Conservation (phyloP, 2,888 invertebrate genomes). For the Nematopogon swammerdamellus region DNA sequence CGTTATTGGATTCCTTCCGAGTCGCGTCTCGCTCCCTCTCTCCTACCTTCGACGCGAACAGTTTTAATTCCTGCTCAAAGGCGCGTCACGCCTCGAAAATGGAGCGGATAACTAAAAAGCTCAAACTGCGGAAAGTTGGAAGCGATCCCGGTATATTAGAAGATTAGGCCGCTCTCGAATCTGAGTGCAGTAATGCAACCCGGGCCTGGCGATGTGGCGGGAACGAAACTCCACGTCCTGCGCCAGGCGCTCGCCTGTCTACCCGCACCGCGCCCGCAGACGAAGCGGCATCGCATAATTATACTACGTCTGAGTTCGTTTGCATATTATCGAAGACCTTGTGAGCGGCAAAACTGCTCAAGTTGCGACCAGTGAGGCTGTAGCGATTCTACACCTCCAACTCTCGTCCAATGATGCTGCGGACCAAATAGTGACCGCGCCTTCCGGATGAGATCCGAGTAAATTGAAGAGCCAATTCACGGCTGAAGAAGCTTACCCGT, state of each 20-base stretch:
- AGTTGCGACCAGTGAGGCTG: no score
- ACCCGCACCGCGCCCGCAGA: not conserved
- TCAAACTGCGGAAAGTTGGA: not conserved
- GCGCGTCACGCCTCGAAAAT: no score
- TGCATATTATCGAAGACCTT: not conserved
- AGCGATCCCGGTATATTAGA: not conserved
- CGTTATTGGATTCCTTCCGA: not conserved
- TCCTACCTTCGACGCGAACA: not conserved
- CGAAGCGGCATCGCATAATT: not conserved
- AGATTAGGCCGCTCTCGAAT: not conserved
- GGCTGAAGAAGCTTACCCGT: no score
- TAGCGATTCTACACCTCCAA: no score
- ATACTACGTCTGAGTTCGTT: not conserved
- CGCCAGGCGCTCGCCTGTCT: not conserved
- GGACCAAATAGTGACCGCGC: no score
- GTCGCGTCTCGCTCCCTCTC: no score
- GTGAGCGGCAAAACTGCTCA: slow-evolving; percentile 32
- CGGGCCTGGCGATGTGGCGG: not conserved
- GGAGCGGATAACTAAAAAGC: not conserved
- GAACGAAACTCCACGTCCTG: not conserved
- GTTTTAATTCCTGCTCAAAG: not conserved
- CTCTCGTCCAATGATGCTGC: no score
- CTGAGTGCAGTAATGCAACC: not conserved
- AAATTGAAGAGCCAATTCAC: no score
- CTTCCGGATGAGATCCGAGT: no score